Evolutionary conservation across 2,888 invertebrate genomes (phyloP).

Genomic region (Volucella bombylans): DNA sequence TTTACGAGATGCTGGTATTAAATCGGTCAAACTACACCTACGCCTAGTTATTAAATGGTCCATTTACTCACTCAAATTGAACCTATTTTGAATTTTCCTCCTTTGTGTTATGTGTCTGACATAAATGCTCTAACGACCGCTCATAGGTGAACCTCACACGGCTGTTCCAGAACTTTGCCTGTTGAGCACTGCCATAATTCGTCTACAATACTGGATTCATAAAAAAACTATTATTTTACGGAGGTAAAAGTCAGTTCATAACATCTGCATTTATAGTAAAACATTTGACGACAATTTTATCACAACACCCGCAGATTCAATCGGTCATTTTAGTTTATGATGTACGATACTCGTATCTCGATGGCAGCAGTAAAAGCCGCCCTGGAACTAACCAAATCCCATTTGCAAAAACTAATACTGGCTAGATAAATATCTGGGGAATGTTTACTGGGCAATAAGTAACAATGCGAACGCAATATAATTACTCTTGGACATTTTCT

Average conservation of each 20-base stretch:
- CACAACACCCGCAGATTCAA: not conserved
- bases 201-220: too few species aligned
- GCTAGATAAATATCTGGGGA: slow-evolving; percentile 23
- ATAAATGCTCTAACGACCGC: slow-evolving; percentile 18
- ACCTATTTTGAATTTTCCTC: slow-evolving; percentile 46
- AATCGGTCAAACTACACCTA: slow-evolving; percentile 40
- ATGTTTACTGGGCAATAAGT: slow-evolving; percentile 24
- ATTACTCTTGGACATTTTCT: slow-evolving; percentile 43
- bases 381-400: not conserved
- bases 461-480: slow-evolving; percentile 21
- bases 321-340: not conserved
- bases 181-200: too few species aligned
- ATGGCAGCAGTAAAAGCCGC: not conserved
- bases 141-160: not conserved
- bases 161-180: slow-evolving; percentile 5
- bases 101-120: slow-evolving; percentile 46
- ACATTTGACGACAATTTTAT: not conserved
- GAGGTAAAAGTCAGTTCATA: too few species aligned
- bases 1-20: not conserved
- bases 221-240: too few species aligned
- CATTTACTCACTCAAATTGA: slow-evolving; percentile 58
- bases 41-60: slow-evolving; percentile 35
- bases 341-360: not conserved
- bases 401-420: not conserved
- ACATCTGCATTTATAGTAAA: not conserved